Evolutionary conservation across 2,888 invertebrate species (phyloP), one percentile per base, ranked within the genome.

Genomic region (Calliphora vomitoria): DNA sequence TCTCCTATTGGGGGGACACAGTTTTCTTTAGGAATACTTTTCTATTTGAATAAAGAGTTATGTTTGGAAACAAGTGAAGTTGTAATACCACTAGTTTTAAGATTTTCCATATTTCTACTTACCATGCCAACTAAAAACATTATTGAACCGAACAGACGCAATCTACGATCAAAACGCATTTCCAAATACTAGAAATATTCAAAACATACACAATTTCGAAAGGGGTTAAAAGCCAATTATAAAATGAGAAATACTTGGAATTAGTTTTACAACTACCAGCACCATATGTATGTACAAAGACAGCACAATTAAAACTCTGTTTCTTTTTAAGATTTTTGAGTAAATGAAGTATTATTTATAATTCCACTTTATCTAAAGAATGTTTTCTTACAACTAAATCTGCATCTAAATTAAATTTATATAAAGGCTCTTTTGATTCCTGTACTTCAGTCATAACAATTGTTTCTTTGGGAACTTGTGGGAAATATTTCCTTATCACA

Each of bases 41-140:
- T 0, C 38, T 47, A 25, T 0, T 64, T 31, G 0, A 55, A 35
- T 58, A 4, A 68, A 0, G 35, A 35, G 35, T 35, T 35, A 4
- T 35, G 35, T 35, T 6, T 4, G 5, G 31, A 31, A 5, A 31
- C 0, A 4, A 5, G 35, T 35, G 35, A 35, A 35, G 35, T 4
- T 5, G 35, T 6, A 35, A 5, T 6, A 35, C 35, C 0, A 35
- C 4, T 35, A 35, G 35, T 35, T 35, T 35, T 35, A 6, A 35
- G 3, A 35, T 6, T 35, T 35, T 35, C 35, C 35, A 35, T 35
- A 35, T 38, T 55, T 20, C 18, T 81, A 94, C 95, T 95, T 93
- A 97, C 97, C 93, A 96, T 94, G 81, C 95, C 95, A 89, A 96
- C 94, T 38, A 95, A 94, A 92, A 96, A 97, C 3, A 97, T 94